Percentiles rank a stretch among this genome's conserved stretches.
Evolutionary conservation across 1,140 invertebrate genomes (phyloP).

Genomic region (Glossosoma conforme): DNA sequence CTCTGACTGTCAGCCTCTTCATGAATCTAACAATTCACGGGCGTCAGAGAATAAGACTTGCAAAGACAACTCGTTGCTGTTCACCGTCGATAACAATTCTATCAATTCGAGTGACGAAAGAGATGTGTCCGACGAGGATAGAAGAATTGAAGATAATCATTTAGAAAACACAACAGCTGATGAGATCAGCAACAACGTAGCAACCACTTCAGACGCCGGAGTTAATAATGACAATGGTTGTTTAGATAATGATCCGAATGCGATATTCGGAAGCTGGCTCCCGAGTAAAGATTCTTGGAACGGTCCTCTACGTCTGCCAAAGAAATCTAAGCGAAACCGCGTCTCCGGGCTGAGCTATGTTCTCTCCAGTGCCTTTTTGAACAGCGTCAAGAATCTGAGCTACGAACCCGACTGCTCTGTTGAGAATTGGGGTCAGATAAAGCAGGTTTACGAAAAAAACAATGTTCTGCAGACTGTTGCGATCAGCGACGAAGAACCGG

Average conservation of each 20-base stretch:
- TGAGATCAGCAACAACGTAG: no score
- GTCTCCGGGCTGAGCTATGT: slow-evolving; percentile 6
- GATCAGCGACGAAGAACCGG: slow-evolving; percentile 37
- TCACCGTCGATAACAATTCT: no score
- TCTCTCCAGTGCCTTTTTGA: slow-evolving; percentile 13
- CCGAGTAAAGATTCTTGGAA: slow-evolving; percentile 33
- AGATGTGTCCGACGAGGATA: no score
- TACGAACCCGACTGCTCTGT: slow-evolving; percentile 15
- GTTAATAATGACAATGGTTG: background rate
- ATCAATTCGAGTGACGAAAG: no score
- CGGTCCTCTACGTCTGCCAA: slow-evolving; percentile 5
- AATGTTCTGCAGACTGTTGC: slow-evolving; percentile 13
- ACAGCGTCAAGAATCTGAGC: slow-evolving; percentile 23
- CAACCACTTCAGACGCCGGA: no score
- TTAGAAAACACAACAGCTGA: no score
- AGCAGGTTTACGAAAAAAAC: slow-evolving; percentile 17
- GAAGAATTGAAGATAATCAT: no score
- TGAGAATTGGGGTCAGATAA: slow-evolving; percentile 24
- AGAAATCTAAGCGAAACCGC: slow-evolving; percentile 10
- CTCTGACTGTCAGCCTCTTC: slow-evolving; percentile 9
- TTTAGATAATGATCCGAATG: slow-evolving; percentile 1
- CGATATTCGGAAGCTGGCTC: slow-evolving; percentile 36
- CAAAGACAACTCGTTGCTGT: no score
- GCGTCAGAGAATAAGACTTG: no score
- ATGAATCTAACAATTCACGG: no score